Evolutionary conservation across 2,888 invertebrate genomes (phyloP), one percentile per base, ranked within the genome.

Genomic region (Agrochola litura): DNA sequence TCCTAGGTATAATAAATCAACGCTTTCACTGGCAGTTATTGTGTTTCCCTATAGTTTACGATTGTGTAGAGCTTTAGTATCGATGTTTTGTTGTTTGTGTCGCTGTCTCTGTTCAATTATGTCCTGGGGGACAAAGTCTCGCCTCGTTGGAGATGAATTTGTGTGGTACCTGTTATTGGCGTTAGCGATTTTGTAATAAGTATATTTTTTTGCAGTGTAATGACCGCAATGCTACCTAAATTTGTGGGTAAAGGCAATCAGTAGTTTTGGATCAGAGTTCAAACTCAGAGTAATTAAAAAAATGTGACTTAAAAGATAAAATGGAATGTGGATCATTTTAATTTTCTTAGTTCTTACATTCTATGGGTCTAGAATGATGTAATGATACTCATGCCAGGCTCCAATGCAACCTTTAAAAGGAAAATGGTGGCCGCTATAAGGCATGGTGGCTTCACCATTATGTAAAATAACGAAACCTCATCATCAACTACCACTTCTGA

Each of bases 101-200:
- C 14, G 65, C 73, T 65, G 76, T 87, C 84, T 79, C 84, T 71
- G 63, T 86, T 77, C 81, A 79, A 72, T 76, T 75, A 81, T 79
- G 76, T 83, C 87, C 86, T 87, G 86, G 88, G 73, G 91, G 85
- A 78, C 90, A 89, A 90, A 90, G 91, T 90, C 90, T 88, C 60
- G 41, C 69, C 63, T 79, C 73, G 74, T 67, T 71, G 54, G 25
- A 84, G 72, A 74, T 85, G 75, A 61, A 54, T 52, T n/a, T 14
- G 65, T 60, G 14, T 54, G 78, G 80, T 73, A 1, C 69, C 12
- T 37, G 70, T 22, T 49, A 76, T n/a, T 52, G 12, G 86, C 65
- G 65, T 19, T 10, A 81, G 82, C 82, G 83, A 37, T 73, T 61
- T 58, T 58, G 58, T 58, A n/a, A 25, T 58, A 14, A 0, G 6